phyloP scores from a whole-genome alignment of 2,113 vertebrate species.

The Echinops telfairi region DNA sequence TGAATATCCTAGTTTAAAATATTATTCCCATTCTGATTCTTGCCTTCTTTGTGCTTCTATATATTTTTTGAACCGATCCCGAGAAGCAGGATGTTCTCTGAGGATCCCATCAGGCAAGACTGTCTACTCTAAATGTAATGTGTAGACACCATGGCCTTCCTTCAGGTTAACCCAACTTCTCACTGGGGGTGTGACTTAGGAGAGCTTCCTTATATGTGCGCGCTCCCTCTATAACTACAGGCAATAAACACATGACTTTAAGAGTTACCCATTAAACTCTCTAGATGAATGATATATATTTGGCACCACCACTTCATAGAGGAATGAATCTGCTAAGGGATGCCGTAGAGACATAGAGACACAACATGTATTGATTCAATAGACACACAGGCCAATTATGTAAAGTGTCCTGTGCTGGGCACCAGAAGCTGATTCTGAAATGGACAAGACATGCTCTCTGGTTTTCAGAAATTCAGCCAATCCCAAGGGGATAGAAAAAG shows the following conservation, averaged over 20 bases:
- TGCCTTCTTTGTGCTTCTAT: conserved; percentile 57
- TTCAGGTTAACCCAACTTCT: conserved; percentile 18
- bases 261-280: conserved; percentile 47
- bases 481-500: background rate
- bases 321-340: conserved; percentile 62
- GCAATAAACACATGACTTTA: conserved; percentile 67
- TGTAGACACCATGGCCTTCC: conserved; percentile 62
- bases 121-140: conserved; percentile 45
- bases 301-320: conserved; percentile 8
- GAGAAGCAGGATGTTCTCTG: conserved; percentile 24
- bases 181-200: conserved; percentile 43
- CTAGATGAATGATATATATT: conserved; percentile 42
- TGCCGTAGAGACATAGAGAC: conserved; percentile 30
- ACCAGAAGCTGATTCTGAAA: conserved; percentile 32
- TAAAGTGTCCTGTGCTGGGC: background rate
- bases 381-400: background rate
- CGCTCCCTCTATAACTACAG: conserved; percentile 57
- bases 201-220: conserved; percentile 38
- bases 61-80: conserved; percentile 52
- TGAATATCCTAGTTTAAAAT: conserved; percentile 58
- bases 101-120: conserved; percentile 1
- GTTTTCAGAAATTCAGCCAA: background rate
- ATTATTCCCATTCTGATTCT: conserved; percentile 55
- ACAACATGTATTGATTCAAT: conserved; percentile 35
- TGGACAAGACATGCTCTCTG: background rate